A percentile compares a stretch with the other conserved stretches of the same genome.
phyloP scores from a whole-genome alignment of 1,140 invertebrate genomes.

The Wasmannia auropunctata region DNA sequence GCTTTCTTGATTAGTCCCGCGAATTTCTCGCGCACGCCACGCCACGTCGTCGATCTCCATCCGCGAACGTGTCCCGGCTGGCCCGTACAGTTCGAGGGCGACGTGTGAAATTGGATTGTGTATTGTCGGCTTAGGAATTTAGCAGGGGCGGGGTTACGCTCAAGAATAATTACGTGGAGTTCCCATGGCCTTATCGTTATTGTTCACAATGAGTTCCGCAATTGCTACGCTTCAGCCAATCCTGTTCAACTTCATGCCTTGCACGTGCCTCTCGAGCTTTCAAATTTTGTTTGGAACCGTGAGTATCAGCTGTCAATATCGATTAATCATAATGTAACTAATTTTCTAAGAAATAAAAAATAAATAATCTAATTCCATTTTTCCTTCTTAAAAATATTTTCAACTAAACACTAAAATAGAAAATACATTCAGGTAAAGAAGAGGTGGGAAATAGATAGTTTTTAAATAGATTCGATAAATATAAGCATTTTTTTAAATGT shows the following conservation, averaged over 20 bases:
- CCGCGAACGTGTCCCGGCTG: background rate
- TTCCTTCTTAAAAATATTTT: background rate
- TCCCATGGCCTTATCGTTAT: conserved; percentile 51
- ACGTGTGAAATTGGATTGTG: conserved; percentile 55
- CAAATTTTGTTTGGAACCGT: background rate
- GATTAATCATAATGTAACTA: background rate
- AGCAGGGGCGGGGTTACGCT: background rate
- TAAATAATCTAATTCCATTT: background rate
- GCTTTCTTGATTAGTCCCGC: conserved; percentile 38
- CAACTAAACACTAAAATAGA: too few species aligned
- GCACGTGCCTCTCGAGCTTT: background rate
- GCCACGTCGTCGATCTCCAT: conserved; percentile 39
- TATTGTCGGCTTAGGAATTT: conserved; percentile 35
- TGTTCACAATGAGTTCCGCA: conserved; percentile 23
- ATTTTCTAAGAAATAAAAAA: background rate
- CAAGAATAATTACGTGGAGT: conserved; percentile 23
- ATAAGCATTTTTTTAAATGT: background rate
- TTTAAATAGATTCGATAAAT: conserved; percentile 18
- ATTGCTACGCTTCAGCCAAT: conserved; percentile 1
- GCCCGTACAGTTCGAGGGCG: background rate
- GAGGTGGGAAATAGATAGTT: background rate
- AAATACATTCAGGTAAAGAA: background rate
- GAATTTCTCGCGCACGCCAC: conserved; percentile 37
- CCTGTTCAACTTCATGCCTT: background rate
- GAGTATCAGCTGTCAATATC: background rate